phyloP scores from a whole-genome alignment of 2,113 vertebrate genomes.

The Urocynchramus pylzowi region DNA sequence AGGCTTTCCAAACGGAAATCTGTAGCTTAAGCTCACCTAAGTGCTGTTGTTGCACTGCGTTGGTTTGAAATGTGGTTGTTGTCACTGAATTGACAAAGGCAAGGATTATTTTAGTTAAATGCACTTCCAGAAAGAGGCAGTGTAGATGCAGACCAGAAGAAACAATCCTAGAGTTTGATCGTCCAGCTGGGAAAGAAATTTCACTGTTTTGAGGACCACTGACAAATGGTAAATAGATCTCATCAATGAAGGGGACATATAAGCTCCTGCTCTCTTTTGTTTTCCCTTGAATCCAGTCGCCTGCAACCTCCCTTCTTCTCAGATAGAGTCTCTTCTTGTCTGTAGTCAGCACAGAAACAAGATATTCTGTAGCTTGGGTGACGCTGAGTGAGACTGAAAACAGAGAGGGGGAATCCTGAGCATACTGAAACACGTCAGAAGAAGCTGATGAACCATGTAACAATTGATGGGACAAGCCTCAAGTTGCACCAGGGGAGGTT shows the following conservation, averaged over 20 bases:
- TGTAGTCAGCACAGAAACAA: neutral
- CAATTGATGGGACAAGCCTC: neutral
- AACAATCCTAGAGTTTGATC: neutral
- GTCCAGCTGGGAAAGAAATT: neutral
- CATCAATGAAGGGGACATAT: neutral
- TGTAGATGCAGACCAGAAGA: neutral
- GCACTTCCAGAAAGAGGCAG: neutral
- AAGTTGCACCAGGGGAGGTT: neutral
- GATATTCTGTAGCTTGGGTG: neutral
- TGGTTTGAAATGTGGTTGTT: neutral
- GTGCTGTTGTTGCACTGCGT: neutral
- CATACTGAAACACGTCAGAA: neutral
- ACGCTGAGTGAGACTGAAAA: neutral
- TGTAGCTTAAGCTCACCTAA: neutral
- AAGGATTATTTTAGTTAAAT: neutral
- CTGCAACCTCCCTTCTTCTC: neutral
- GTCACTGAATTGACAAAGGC: neutral
- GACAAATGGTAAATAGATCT: neutral
- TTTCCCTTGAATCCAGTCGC: neutral
- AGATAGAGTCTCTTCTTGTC: neutral
- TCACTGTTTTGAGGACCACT: neutral
- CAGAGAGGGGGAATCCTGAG: neutral
- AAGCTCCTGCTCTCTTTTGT: neutral
- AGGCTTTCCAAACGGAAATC: neutral
- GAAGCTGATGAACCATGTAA: neutral